Percentiles rank a stretch among this genome's conserved stretches.
Evolutionary conservation across 2,888 invertebrate genomes (phyloP).

Genomic region (Iselma pallidipennis): DNA sequence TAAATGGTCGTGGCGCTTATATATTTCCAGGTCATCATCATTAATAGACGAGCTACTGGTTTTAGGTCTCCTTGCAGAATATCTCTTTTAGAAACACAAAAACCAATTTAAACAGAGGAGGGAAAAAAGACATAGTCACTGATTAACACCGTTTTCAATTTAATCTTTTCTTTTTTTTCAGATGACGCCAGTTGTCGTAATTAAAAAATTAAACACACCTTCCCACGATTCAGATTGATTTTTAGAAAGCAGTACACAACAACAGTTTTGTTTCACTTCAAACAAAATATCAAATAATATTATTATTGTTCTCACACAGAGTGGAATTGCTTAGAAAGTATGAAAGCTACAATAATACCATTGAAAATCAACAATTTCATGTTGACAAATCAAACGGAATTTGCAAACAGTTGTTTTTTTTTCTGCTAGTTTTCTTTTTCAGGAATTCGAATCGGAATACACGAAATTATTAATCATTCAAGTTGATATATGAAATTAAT

Average conservation of each 20-base stretch:
- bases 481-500: not conserved
- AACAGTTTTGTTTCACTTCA: not conserved
- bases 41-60: not conserved
- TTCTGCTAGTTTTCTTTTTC: not conserved
- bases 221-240: constrained; percentile 4
- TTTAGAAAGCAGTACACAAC: constrained; percentile 1
- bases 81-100: not conserved
- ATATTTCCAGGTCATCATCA: not conserved
- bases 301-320: constrained; percentile 6
- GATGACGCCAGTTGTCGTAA: not conserved
- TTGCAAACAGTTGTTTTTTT: not conserved
- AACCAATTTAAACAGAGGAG: too few relatives aligned
- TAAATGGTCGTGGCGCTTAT: constrained; percentile 5
- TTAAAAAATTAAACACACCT: not conserved
- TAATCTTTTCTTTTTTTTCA: not conserved
- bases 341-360: not conserved
- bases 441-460: not conserved
- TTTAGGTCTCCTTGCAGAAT: not conserved
- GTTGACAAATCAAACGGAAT: not conserved
- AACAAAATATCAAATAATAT: not conserved
- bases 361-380: not conserved
- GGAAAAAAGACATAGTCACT: too few relatives aligned
- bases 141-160: not conserved
- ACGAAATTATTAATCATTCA: not conserved
- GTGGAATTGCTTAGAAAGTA: constrained; percentile 5